Conservation (phyloP, 92 coral and sea anemone species). For the Heliopora coerulea region DNA sequence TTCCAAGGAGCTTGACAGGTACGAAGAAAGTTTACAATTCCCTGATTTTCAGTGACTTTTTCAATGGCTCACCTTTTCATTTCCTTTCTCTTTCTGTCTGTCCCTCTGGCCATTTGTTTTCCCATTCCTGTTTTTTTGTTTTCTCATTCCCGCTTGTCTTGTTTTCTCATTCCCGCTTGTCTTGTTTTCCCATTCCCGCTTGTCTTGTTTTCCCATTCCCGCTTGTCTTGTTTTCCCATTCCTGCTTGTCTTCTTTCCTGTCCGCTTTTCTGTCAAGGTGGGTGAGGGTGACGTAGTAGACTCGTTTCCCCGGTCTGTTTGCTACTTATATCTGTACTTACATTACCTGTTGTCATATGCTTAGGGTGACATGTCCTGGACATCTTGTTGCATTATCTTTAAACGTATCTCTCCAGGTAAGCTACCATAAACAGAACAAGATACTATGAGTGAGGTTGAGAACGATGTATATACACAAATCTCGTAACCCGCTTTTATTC, state of each 20-base stretch:
- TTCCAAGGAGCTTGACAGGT: slow-evolving; percentile 84
- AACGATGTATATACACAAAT: not conserved
- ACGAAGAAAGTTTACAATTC: not conserved
- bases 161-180: not conserved
- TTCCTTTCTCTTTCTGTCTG: not conserved
- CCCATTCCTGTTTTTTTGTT: not conserved
- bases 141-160: not conserved
- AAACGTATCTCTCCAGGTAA: slow-evolving; percentile 79
- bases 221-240: not conserved
- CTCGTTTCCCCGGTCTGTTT: not conserved
- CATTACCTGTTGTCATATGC: not conserved
- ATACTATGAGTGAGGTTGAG: no score
- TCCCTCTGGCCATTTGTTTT: not conserved
- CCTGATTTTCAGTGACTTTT: not conserved
- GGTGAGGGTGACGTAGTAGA: no score
- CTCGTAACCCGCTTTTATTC: not conserved
- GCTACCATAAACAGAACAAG: slow-evolving; percentile 5
- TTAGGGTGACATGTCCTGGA: slow-evolving; percentile 90
- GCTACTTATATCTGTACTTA: not conserved
- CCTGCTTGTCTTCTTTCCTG: not conserved
- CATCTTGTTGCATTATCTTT: slow-evolving; percentile 76
- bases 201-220: slow-evolving; percentile 3
- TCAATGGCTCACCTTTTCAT: no score
- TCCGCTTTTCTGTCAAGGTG: not conserved
- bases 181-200: not conserved